Evolutionary conservation across 2,113 vertebrate species (phyloP), one percentile per base, ranked within the genome.

Genomic region (Plotosus lineatus): DNA sequence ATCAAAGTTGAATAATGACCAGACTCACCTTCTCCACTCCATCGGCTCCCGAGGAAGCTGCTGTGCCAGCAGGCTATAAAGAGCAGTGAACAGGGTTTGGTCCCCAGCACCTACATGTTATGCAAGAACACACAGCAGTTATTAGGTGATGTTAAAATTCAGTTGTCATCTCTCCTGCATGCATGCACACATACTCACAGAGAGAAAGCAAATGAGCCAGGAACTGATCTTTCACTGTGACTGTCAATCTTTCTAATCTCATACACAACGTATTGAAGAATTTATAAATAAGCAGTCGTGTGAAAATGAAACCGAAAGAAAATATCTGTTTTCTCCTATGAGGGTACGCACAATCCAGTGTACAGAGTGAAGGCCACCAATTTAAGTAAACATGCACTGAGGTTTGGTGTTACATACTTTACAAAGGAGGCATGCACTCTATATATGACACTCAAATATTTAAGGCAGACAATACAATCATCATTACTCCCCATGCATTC

Each of bases 21-120:
- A 60, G 56, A 31, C 90, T 81, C 89, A 98, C 97, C 97, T 95
- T 85, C 97, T 96, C 97, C 97, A 99, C 86, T 99, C 97, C 97
- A 99, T 97, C 2, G 97, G 96, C 82, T 99, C 97, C 87, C 95
- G 91, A 72, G 97, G 96, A 86, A 99, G 96, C 86, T 99, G 96
- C 87, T 97, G 96, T 85, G 95, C 96, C 87, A 99, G 92, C 0
- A 92, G 94, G 28, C 94, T 95, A 85, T 97, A 97, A 19, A 99
- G 86, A 77, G 96, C 95, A 17, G 94, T 94, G 84, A 98, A 99
- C 87, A 99, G 92, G 83, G 87, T 93, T 92, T 97, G 96, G 91
- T 99, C 97, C 90, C 97, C 97, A 85, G 96, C 96, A 95, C 96
- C 97, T 99, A 85, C 79, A 56, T n/a, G 44, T 51, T 23, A 73